These are phyloP conservation scores for Gryllus longicercus DNA, from an alignment of 2,888 invertebrate species.

Conservation along the genomic window DNA sequence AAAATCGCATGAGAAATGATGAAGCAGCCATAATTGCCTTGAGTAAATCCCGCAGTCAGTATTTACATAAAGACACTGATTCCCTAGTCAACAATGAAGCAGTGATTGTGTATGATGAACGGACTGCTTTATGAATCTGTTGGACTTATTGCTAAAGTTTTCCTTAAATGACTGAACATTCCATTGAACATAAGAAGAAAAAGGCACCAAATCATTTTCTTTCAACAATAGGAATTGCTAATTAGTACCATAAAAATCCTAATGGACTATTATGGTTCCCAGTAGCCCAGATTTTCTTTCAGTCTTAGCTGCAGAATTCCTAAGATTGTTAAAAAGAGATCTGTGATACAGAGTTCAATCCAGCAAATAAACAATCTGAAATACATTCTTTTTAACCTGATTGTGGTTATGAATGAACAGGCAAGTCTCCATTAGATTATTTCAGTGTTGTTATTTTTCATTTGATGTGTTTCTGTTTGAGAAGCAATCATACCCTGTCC, in stretches of 20 bases:
- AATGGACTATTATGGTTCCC: background rate
- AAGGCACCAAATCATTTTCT: no score
- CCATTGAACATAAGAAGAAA: no score
- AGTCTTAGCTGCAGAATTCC: background rate
- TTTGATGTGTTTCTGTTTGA: no score
- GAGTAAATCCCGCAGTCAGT: slow-evolving; percentile 67
- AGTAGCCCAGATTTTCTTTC: slow-evolving; percentile 6
- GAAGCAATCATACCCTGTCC: no score
- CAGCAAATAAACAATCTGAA: background rate
- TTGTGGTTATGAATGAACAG: no score
- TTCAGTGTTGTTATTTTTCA: no score
- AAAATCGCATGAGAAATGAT: slow-evolving; percentile 76
- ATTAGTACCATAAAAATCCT: no score
- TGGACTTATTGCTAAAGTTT: background rate
- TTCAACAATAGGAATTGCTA: no score
- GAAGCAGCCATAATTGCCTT: slow-evolving; percentile 77
- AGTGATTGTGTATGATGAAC: slow-evolving; percentile 76
- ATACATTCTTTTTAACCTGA: no score
- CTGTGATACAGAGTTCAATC: background rate
- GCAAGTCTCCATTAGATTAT: no score
- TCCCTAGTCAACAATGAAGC: slow-evolving; percentile 71
- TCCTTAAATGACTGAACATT: no score
- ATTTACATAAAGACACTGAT: slow-evolving; percentile 57
- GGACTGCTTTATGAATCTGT: slow-evolving; percentile 63
- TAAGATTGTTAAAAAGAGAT: background rate